Evolutionary conservation across 2,113 vertebrate species (phyloP).

Genomic region (Gallinago undulata): DNA sequence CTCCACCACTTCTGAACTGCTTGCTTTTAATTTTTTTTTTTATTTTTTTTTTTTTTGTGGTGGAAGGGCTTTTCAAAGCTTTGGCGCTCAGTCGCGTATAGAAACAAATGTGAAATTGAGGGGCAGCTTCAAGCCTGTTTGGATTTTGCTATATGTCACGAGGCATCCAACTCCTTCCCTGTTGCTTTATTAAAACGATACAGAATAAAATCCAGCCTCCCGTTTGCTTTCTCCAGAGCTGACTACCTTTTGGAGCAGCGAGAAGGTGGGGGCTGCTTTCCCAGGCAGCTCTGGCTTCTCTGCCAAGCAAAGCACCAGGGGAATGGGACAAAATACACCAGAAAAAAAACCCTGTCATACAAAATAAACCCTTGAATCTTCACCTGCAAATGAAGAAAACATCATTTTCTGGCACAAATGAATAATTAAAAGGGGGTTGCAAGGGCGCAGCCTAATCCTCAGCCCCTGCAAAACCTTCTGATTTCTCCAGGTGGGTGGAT

Average conservation of each 20-base stretch:
- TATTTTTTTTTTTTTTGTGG: not conserved
- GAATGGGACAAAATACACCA: not conserved
- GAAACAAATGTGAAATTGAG: not conserved
- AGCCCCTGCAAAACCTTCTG: not conserved
- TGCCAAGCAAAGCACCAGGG: not conserved
- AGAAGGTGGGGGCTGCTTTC: not conserved
- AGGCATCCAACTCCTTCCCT: not conserved
- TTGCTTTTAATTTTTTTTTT: not conserved
- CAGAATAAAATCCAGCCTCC: not conserved
- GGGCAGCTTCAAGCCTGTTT: not conserved
- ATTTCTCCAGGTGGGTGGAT: not conserved
- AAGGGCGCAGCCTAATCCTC: not conserved
- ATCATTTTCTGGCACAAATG: not conserved
- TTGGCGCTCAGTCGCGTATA: not conserved
- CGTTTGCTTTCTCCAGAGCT: not conserved
- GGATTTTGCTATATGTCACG: not conserved
- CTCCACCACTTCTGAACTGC: not conserved
- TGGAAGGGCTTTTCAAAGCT: not conserved
- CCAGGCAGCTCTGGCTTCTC: not conserved
- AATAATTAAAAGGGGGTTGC: not conserved
- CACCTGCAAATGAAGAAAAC: not conserved
- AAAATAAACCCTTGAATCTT: not conserved
- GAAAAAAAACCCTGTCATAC: not conserved
- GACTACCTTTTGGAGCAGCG: not conserved
- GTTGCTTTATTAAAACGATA: not conserved